These are phyloP conservation scores for Promerops cafer DNA, from an alignment of 2,113 vertebrate genomes.

Conservation along the genomic window DNA sequence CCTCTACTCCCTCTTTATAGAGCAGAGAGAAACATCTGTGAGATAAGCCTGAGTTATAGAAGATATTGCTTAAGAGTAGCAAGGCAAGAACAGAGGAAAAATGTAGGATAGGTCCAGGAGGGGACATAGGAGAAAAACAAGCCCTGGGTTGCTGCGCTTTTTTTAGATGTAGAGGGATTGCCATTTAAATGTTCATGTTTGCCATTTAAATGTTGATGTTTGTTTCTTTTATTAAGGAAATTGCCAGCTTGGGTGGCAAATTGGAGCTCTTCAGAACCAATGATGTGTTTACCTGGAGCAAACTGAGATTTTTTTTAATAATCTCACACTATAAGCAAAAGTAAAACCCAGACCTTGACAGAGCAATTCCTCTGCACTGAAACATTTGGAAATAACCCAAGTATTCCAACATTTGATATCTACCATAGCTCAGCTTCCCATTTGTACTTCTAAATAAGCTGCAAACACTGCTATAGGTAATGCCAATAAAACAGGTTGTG, in stretches of 20 bases:
- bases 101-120: slow-evolving; percentile 44
- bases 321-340: background rate
- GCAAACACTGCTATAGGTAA: background rate
- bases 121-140: slow-evolving; percentile 22
- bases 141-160: background rate
- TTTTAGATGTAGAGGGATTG: slow-evolving; percentile 17
- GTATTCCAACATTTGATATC: background rate
- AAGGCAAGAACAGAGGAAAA: background rate
- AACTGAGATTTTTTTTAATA: background rate
- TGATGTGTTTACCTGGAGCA: background rate
- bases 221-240: slow-evolving; percentile 21
- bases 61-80: slow-evolving; percentile 14
- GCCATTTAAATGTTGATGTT: slow-evolving; percentile 22
- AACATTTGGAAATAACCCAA: background rate
- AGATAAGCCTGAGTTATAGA: background rate
- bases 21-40: background rate
- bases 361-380: background rate
- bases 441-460: background rate
- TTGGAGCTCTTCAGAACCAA: background rate
- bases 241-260: background rate
- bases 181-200: slow-evolving; percentile 24
- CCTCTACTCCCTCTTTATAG: background rate
- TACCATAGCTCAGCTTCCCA: background rate
- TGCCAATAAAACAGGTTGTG: background rate
- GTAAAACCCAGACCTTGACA: background rate